Percentiles rank a stretch among this genome's conserved stretches.
These are phyloP conservation scores for Drosophila seguyi DNA, from an alignment of 1,140 invertebrate genomes.

Conservation along the genomic window DNA sequence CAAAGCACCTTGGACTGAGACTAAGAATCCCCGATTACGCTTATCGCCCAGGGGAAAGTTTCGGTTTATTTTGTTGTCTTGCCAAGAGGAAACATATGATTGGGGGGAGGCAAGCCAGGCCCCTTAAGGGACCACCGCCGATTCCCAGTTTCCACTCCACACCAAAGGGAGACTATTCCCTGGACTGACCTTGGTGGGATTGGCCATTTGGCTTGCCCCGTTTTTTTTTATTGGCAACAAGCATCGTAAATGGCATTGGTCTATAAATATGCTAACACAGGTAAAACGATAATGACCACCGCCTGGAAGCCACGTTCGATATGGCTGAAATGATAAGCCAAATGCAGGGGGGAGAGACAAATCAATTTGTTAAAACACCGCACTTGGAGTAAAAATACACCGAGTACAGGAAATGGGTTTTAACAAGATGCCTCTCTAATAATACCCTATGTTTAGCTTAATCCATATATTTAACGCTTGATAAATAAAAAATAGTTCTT, in stretches of 20 bases:
- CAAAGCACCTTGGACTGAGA: slow-evolving; percentile 64
- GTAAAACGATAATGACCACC: slow-evolving; percentile 33
- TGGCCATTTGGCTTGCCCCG: slow-evolving; percentile 12
- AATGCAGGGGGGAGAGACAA: slow-evolving; percentile 12
- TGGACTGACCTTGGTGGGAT: slow-evolving; percentile 27
- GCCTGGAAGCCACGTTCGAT: slow-evolving; percentile 28
- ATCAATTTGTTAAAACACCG: slow-evolving; percentile 12
- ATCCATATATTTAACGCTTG: too few relatives aligned
- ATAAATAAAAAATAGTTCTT: not conserved
- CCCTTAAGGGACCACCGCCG: not conserved
- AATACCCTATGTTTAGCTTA: not conserved
- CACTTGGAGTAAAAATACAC: not conserved
- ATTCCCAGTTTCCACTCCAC: slow-evolving; percentile 1
- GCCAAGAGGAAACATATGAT: slow-evolving; percentile 6
- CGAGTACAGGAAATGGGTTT: too few relatives aligned
- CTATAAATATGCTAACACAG: slow-evolving; percentile 35
- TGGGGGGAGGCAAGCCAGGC: slow-evolving; percentile 6
- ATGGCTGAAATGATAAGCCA: slow-evolving; percentile 44
- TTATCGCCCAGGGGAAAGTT: slow-evolving; percentile 72
- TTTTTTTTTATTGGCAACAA: slow-evolving; percentile 29
- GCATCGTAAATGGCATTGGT: slow-evolving; percentile 50
- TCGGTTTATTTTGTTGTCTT: slow-evolving; percentile 36
- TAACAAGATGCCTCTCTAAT: not conserved
- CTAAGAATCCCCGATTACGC: slow-evolving; percentile 49
- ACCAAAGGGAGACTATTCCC: not conserved